Percentiles rank a stretch among this genome's conserved stretches.
Conservation (phyloP, 2,888 invertebrate genomes). For the Platyscelio sp. region DNA sequence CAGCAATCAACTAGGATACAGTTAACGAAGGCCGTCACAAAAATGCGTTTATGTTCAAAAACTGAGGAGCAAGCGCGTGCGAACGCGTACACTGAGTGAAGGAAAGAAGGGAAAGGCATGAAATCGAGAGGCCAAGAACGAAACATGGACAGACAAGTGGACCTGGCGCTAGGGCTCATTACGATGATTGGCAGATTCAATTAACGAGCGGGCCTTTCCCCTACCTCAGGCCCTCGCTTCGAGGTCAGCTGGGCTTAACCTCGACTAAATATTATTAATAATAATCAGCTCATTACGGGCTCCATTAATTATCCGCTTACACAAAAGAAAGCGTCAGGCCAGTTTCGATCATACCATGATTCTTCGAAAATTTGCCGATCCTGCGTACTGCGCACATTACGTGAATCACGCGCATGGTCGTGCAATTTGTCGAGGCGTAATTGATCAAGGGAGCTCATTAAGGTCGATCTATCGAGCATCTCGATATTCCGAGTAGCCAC, state of each 20-base stretch:
- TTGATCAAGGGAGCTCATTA: constrained; percentile 68
- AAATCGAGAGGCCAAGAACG: constrained; percentile 73
- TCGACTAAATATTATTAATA: constrained; percentile 85
- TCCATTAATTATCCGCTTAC: constrained; percentile 83
- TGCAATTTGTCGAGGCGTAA: constrained; percentile 70
- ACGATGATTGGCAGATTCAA: constrained; percentile 93
- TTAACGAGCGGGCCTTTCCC: constrained; percentile 86
- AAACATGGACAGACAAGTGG: constrained; percentile 76
- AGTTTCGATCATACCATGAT: constrained; percentile 73
- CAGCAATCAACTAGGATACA: constrained; percentile 34
- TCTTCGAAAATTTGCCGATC: constrained; percentile 67
- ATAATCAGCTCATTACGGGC: constrained; percentile 85
- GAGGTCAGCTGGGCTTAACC: constrained; percentile 83
- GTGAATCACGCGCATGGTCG: constrained; percentile 56
- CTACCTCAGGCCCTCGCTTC: constrained; percentile 76
- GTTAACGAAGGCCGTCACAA: constrained; percentile 42
- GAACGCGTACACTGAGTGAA: constrained; percentile 43
- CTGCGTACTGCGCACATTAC: constrained; percentile 43
- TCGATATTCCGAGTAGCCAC: constrained; percentile 53
- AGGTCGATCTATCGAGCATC: constrained; percentile 56
- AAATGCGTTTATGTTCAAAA: constrained; percentile 33
- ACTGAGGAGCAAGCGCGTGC: constrained; percentile 47
- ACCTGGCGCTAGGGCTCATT: constrained; percentile 88
- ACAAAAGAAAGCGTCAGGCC: constrained; percentile 75
- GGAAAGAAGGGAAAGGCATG: constrained; percentile 62